A percentile compares a stretch with the other conserved stretches of the same genome.
phyloP scores from a whole-genome alignment of 2,888 invertebrate genomes.

The Mesopsocus fuscifrons region DNA sequence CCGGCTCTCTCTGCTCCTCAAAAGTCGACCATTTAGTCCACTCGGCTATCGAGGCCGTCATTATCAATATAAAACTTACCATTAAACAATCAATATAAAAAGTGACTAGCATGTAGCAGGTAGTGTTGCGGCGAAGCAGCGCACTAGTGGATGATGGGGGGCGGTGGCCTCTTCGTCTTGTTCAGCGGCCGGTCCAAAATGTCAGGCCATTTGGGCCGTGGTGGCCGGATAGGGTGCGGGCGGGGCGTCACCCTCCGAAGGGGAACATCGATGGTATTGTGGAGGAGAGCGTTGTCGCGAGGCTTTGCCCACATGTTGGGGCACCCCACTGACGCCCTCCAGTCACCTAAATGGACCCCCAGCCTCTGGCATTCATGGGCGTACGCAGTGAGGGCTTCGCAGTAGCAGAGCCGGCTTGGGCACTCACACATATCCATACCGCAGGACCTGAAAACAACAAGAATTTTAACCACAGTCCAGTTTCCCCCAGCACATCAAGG shows the following conservation, averaged over 20 bases:
- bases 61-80: no score
- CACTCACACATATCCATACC: slow-evolving; percentile 78
- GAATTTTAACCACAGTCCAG: no score
- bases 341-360: slow-evolving; percentile 49
- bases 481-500: no score
- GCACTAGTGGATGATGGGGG: neutral
- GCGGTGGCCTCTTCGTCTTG: slow-evolving; percentile 3
- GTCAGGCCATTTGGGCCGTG: neutral
- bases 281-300: slow-evolving; percentile 3
- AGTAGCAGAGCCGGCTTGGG: slow-evolving; percentile 60
- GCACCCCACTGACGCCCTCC: slow-evolving; percentile 52
- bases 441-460: slow-evolving; percentile 38
- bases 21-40: no score
- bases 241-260: neutral
- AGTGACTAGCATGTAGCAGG: slow-evolving; percentile 8
- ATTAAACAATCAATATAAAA: slow-evolving; percentile 8
- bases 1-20: no score
- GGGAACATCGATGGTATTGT: neutral
- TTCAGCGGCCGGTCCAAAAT: neutral
- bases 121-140: neutral
- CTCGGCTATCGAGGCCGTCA: no score
- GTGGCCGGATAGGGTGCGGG: neutral
- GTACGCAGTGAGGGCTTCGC: slow-evolving; percentile 78
- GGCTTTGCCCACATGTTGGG: slow-evolving; percentile 26
- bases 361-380: slow-evolving; percentile 67